These are phyloP conservation scores for Pteronura brasiliensis DNA, from an alignment of 2,113 vertebrate genomes.

Conservation along the genomic window DNA sequence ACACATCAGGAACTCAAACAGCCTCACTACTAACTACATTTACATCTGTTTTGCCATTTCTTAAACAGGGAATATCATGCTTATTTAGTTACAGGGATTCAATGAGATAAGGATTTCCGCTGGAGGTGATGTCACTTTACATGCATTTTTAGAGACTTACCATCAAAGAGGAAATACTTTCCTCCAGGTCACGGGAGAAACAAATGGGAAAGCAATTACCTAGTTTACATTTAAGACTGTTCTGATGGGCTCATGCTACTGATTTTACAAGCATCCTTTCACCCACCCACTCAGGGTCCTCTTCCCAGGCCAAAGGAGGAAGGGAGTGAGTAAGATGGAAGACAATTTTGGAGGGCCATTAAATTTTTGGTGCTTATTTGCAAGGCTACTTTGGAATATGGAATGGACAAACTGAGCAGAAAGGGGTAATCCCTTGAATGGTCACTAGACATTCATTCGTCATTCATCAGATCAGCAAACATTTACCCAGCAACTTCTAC, in stretches of 20 bases:
- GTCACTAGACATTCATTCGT: neutral
- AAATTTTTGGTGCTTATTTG: neutral
- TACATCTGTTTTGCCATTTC: neutral
- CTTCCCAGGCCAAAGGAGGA: neutral
- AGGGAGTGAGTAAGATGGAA: neutral
- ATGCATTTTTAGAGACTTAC: neutral
- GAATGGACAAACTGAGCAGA: neutral
- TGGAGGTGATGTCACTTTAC: neutral
- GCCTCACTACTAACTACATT: neutral
- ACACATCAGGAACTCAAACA: neutral
- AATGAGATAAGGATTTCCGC: neutral
- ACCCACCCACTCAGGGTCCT: neutral
- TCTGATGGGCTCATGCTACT: neutral
- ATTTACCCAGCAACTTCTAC: conserved; percentile 9
- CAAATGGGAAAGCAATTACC: neutral
- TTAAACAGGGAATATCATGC: neutral
- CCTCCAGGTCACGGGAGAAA: neutral
- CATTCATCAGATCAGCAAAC: conserved; percentile 3
- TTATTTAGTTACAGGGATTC: neutral
- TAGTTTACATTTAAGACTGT: neutral
- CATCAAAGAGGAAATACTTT: neutral
- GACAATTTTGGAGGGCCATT: neutral
- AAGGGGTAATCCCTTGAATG: neutral
- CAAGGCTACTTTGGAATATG: neutral
- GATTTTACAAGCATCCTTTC: neutral